Conservation (phyloP, 1,140 invertebrate genomes). For the Vanessa tameamea region DNA sequence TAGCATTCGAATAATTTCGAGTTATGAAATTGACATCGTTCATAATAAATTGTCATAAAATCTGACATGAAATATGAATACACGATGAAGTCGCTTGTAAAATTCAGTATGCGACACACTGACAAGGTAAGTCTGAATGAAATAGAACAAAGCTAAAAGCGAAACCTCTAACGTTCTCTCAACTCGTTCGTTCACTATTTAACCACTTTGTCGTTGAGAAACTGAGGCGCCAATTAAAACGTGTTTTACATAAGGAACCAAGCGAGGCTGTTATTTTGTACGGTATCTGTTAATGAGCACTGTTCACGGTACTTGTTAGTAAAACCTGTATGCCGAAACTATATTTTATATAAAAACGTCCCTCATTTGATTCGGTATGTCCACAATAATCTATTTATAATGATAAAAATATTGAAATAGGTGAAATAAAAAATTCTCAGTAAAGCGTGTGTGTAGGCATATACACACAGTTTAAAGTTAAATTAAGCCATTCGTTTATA, state of each 20-base stretch:
- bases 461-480: no score
- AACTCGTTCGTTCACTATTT: slow-evolving; percentile 9
- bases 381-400: no score
- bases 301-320: background rate
- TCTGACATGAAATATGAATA: background rate
- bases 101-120: background rate
- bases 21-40: background rate
- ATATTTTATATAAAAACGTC: background rate
- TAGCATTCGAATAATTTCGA: no score
- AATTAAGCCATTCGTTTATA: no score
- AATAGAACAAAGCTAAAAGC: slow-evolving; percentile 12
- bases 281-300: background rate
- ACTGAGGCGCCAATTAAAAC: slow-evolving; percentile 8
- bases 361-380: background rate
- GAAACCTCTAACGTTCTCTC: slow-evolving; percentile 5
- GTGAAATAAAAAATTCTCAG: no score
- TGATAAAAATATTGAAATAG: no score
- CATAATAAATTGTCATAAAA: background rate
- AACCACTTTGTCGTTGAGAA: slow-evolving; percentile 7
- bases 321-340: background rate
- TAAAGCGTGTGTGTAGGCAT: no score
- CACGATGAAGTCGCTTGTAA: background rate
- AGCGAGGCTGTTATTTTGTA: background rate
- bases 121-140: slow-evolving; percentile 1
- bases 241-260: slow-evolving; percentile 5